Base-by-base conservation (phyloP, 2,888 invertebrate genomes). In the Sepioteuthis lessoniana region DNA sequence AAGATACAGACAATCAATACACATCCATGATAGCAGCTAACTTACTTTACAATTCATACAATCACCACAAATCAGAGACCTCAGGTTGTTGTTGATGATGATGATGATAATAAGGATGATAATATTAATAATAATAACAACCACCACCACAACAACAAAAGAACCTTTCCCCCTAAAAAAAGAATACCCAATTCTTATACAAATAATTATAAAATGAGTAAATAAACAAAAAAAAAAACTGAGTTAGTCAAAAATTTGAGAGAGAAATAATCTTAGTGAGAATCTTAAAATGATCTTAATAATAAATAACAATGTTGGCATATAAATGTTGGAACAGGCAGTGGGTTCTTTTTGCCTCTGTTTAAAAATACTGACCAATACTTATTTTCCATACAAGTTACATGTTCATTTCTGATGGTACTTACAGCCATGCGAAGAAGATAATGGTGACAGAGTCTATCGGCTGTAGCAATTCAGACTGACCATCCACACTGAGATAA, bases 1-100 rank as follows among this genome's bases (percentile, higher is more conserved):
- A 76, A 76, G 76, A 76, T 76, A n/a, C 76, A 76, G 76, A n/a
- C 76, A 76, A 76, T 76, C 76, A n/a, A 76, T 76, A n/a, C 76
- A 76, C n/a, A 76, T 76, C 76, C n/a, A 76, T 76, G 76, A 76
- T 76, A 76, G n/a, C 19, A 10, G n/a, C n/a, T 76, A n/a, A 76
- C 76, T 76, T 76, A 76, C 76, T n/a, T 76, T 35, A n/a, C 60
- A 60, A 60, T 8, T 31, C n/a, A 55, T 28, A 25, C 55, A 76
- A 35, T 76, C 76, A n/a, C 10, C 76, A 76, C 76, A 35, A 76
- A 76, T 76, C 76, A 76, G n/a, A 76, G n/a, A 76, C n/a, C 76
- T 76, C 19, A 76, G 16, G 16, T 16, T 16, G n/a, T n/a, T 76
- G n/a, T 3, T n/a, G 8, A n/a, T 10, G 10, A 76, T n/a, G n/a